A percentile compares a stretch with the other conserved stretches of the same genome.
phyloP scores from a whole-genome alignment of 2,113 vertebrate genomes.

The Crotophaga sulcirostris region DNA sequence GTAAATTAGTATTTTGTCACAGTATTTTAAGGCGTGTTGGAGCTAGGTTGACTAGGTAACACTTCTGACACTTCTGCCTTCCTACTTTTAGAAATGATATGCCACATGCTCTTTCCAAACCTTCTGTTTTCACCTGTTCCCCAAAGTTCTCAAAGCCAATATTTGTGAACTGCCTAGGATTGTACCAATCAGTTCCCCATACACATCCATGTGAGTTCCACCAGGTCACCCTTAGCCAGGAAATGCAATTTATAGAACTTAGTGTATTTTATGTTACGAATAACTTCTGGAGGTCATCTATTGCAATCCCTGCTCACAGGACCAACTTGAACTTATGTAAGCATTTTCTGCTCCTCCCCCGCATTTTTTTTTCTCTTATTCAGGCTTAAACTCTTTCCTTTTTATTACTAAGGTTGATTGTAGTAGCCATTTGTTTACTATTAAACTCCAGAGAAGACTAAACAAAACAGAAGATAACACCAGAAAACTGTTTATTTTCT shows the following conservation, averaged over 20 bases:
- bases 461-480: neutral
- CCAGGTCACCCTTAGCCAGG: neutral
- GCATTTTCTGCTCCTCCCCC: neutral
- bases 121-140: neutral
- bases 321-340: neutral
- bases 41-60: neutral
- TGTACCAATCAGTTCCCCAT: neutral
- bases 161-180: neutral
- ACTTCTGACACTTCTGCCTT: neutral
- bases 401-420: neutral
- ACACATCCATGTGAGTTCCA: fast-evolving
- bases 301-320: neutral
- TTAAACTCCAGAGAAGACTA: neutral
- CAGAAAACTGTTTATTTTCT: neutral
- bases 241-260: neutral
- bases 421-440: neutral
- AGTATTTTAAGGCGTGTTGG: neutral
- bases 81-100: neutral
- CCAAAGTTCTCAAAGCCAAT: neutral
- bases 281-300: neutral
- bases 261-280: neutral
- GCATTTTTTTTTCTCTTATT: neutral
- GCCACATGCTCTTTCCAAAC: neutral
- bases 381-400: fast-evolving
- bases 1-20: neutral